Conservation (phyloP, 2,113 vertebrate species). For the Hipposideros armiger region DNA sequence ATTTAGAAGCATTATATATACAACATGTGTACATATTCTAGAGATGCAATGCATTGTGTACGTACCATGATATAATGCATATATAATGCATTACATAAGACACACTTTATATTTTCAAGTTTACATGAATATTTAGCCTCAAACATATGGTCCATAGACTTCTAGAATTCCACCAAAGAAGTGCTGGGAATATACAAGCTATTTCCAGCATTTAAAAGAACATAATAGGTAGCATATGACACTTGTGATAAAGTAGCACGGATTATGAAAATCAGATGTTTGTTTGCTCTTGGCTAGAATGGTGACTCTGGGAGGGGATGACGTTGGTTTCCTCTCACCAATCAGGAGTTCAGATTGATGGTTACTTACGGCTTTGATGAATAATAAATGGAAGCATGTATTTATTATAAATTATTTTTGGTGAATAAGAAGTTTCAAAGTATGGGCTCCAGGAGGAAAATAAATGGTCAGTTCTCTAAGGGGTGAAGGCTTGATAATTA, state of each 20-base stretch:
- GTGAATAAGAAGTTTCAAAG: background rate
- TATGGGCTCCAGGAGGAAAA: background rate
- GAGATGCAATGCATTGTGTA: background rate
- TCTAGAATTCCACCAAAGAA: background rate
- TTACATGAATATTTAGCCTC: background rate
- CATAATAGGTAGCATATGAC: background rate
- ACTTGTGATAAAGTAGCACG: background rate
- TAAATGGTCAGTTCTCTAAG: background rate
- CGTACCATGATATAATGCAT: background rate
- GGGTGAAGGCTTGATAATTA: background rate
- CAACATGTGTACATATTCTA: background rate
- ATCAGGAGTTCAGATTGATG: background rate
- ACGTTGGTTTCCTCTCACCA: background rate
- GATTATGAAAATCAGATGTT: background rate
- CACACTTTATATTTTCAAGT: background rate
- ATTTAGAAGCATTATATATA: background rate
- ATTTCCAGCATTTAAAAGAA: conserved; percentile 6
- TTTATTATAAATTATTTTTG: background rate
- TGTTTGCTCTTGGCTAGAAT: background rate
- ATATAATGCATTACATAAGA: background rate
- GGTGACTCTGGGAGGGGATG: background rate
- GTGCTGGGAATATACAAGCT: background rate
- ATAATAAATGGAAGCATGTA: background rate
- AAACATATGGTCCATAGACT: background rate
- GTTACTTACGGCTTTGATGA: background rate